Evolutionary conservation across 1,140 invertebrate species (phyloP).

Genomic region (Rhopalosiphum padi): DNA sequence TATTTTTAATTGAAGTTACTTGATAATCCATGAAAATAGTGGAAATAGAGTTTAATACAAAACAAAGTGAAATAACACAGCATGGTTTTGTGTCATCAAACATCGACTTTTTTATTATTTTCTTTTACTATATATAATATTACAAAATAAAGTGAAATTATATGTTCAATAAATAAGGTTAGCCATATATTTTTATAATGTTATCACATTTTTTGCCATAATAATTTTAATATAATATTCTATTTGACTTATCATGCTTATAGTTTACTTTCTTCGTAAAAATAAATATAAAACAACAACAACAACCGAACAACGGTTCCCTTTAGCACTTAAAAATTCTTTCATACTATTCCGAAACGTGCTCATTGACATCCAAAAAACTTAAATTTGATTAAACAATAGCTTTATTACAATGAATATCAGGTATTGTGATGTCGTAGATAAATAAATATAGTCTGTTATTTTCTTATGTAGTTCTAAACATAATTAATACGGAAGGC

Average conservation of each 20-base stretch:
- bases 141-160: not conserved
- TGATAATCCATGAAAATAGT: not conserved
- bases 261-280: not conserved
- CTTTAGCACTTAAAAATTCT: not conserved
- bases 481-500: not conserved
- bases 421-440: not conserved
- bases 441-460: conserved; percentile 26
- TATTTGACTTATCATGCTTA: not conserved
- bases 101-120: not conserved
- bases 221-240: not conserved
- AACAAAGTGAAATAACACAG: not conserved
- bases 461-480: not conserved
- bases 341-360: not conserved
- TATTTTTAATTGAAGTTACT: not conserved
- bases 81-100: not conserved
- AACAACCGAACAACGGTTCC: not conserved
- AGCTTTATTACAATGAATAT: not conserved
- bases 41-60: not conserved
- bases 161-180: not conserved
- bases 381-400: conserved; percentile 27
- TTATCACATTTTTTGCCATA: not conserved
- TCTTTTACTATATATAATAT: not conserved
- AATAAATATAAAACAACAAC: not conserved
- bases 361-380: conserved; percentile 7
- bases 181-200: no score